These are phyloP conservation scores for Mus caroli DNA, from an alignment of 2,797 vertebrate species.

Conservation along the genomic window DNA sequence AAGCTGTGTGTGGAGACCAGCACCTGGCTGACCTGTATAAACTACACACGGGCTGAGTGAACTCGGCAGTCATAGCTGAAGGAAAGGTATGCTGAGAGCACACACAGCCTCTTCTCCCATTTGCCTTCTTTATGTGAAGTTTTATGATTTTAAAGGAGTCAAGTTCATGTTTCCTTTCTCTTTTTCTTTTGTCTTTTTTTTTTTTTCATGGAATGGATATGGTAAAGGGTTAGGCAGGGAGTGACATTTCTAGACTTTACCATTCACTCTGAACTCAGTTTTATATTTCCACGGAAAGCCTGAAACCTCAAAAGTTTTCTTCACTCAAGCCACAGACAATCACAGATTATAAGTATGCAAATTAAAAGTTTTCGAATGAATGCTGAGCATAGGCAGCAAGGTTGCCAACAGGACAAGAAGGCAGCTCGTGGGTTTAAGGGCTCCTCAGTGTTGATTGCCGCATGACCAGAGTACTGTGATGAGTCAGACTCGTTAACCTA, in stretches of 20 bases:
- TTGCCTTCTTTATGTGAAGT: background rate
- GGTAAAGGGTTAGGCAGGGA: background rate
- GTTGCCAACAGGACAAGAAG: background rate
- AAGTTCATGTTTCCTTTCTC: background rate
- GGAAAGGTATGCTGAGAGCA: background rate
- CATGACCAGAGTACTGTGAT: constrained; percentile 4
- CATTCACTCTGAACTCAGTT: background rate
- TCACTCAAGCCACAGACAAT: background rate
- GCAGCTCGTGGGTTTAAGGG: constrained; percentile 10
- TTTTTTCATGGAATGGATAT: background rate
- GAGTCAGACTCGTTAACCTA: background rate
- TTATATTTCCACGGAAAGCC: constrained; percentile 4
- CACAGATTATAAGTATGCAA: constrained; percentile 18
- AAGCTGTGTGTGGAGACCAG: background rate
- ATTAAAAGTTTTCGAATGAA: constrained; percentile 28
- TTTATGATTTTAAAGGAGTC: constrained; percentile 14
- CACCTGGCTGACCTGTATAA: background rate
- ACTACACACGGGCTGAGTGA: background rate
- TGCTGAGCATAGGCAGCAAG: background rate
- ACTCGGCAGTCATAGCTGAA: background rate
- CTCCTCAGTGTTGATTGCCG: background rate
- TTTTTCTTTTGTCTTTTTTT: background rate
- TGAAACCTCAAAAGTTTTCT: constrained; percentile 15
- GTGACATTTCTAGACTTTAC: background rate
- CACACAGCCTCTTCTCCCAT: background rate